phyloP scores from a whole-genome alignment of 2,888 invertebrate genomes.

The Hypomecis atomaria region DNA sequence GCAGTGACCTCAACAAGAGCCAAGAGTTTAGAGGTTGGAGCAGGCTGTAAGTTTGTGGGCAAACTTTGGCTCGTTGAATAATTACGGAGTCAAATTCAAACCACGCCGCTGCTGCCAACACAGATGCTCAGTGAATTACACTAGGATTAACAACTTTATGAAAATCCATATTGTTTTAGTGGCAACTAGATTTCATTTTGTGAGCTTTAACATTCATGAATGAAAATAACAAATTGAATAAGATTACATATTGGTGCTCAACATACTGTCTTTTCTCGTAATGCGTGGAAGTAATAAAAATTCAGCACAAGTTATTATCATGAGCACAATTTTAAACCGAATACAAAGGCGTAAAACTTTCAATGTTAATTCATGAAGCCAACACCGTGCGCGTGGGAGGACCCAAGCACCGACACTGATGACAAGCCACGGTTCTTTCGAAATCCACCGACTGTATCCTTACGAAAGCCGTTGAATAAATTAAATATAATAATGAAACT shows the following conservation, averaged over 20 bases:
- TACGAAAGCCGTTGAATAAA: conserved; percentile 54
- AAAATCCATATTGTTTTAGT: conserved; percentile 29
- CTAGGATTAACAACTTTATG: conserved; percentile 39
- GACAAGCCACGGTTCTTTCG: conserved; percentile 52
- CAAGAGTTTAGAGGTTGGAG: conserved; percentile 47
- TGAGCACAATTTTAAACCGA: conserved; percentile 22
- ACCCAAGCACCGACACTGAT: conserved; percentile 53
- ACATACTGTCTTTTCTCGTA: background rate
- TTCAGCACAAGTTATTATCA: conserved; percentile 27
- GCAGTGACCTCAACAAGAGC: conserved; percentile 48
- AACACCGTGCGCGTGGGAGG: conserved; percentile 54
- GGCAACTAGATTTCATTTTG: conserved; percentile 9
- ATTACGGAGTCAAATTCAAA: conserved; percentile 59
- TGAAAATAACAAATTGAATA: background rate
- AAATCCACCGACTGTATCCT: conserved; percentile 50
- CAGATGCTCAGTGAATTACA: conserved; percentile 46
- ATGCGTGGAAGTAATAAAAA: conserved; percentile 22
- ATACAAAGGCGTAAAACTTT: conserved; percentile 42
- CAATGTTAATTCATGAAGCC: conserved; percentile 50
- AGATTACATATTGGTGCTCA: too few species aligned
- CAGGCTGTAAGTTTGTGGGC: conserved; percentile 54
- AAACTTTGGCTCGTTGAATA: conserved; percentile 63
- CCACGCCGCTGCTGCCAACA: conserved; percentile 36
- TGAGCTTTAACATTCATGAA: conserved; percentile 7
- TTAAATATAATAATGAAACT: conserved; percentile 49